A percentile compares a stretch with the other conserved stretches of the same genome.
phyloP scores from a whole-genome alignment of 2,888 invertebrate genomes.

The Stenurella melanura region DNA sequence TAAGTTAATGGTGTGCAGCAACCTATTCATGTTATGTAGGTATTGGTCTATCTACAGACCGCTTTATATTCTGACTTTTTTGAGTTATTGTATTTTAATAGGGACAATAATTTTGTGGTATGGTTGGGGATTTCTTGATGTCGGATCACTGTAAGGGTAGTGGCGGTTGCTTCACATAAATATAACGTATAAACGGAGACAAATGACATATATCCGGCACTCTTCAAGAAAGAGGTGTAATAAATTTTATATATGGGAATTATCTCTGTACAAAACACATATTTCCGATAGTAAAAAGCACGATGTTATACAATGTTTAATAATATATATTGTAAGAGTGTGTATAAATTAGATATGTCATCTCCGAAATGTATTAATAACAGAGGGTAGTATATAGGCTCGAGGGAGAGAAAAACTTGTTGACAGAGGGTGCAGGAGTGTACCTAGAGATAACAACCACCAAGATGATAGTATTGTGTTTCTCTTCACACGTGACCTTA shows the following conservation, averaged over 20 bases:
- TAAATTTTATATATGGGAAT: slow-evolving; percentile 1
- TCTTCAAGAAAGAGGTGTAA: not conserved
- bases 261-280: not conserved
- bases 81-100: too few species aligned
- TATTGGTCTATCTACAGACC: too few species aligned
- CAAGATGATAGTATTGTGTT: slow-evolving; percentile 57
- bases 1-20: too few species aligned
- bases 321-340: slow-evolving; percentile 45
- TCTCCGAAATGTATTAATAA: slow-evolving; percentile 43
- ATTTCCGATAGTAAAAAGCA: not conserved
- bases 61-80: too few species aligned
- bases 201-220: not conserved
- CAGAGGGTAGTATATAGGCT: slow-evolving; percentile 39
- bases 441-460: slow-evolving; percentile 58
- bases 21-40: too few species aligned
- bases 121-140: too few species aligned
- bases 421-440: slow-evolving; percentile 45
- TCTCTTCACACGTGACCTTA: slow-evolving; percentile 55
- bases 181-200: not conserved
- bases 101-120: too few species aligned
- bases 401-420: slow-evolving; percentile 40
- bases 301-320: not conserved
- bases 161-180: too few species aligned
- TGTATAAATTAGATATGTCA: slow-evolving; percentile 39
- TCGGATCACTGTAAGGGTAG: too few species aligned